Base-by-base conservation (phyloP, 2,113 vertebrate species). In the Passer montanus region DNA sequence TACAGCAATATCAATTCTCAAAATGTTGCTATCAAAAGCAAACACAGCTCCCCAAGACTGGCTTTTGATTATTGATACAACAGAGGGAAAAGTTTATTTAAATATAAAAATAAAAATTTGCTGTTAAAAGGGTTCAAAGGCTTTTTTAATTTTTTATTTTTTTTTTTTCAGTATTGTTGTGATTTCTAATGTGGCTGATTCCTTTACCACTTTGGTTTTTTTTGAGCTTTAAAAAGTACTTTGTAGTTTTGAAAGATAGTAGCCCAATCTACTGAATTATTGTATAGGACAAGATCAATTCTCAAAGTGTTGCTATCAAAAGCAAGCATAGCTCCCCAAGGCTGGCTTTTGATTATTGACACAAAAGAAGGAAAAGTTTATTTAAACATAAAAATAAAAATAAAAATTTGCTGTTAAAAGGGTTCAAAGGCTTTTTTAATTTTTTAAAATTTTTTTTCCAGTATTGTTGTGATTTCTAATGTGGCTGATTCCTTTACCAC, bases 371-470 rank as follows among this genome's bases (percentile, higher is more conserved):
- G 62, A 83, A 87, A 76, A 33, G 70, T 93, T 93, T 33, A 66
- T 94, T 93, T 94, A 87, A 90, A 93, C 69, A 67, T 28, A 83
- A 82, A 41, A 41, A 41, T 41, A 41, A 41, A 93, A 96, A 63
- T 6, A n/a, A n/a, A n/a, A n/a, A n/a, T n/a, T 50, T 7, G 0
- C 18, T 37, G 16, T 73, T 95, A 50, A 82, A 94, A 82, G 67
- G 15, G 30, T 39, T 90, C 70, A 76, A 68, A 60, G 4, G 3
- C 2, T 26, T 60, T 62, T 49, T 24, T n/a, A n/a, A n/a, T n/a
- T n/a, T n/a, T n/a, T n/a, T n/a, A n/a, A 37, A 37, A 13, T 53
- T 31, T 19, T 20, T 3, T 9, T 31, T 5, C 9, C 4, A 7
- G 4, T 39, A 30, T 46, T 63, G 33, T 39, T 7, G 15, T 68